These are phyloP conservation scores for Acrocephalus kingi DNA, from an alignment of 2,113 vertebrate genomes.

Conservation along the genomic window DNA sequence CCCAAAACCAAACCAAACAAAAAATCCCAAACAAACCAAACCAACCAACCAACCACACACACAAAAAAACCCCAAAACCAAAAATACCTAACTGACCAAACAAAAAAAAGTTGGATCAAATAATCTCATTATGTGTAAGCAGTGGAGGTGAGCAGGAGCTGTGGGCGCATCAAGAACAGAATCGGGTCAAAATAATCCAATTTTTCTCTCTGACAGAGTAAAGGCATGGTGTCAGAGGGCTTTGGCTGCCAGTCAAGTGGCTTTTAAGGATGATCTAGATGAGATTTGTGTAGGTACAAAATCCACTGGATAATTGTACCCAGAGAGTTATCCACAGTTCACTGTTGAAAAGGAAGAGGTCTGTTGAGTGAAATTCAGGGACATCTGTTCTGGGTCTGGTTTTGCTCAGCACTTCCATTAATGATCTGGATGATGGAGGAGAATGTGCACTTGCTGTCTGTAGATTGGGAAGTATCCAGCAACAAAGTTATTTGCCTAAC, in stretches of 20 bases:
- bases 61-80: not conserved
- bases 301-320: not conserved
- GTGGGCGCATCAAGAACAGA: not conserved
- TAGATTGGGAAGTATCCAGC: not conserved
- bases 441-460: not conserved
- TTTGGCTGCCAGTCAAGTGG: not conserved
- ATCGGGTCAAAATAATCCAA: not conserved
- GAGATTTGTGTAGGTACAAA: not conserved
- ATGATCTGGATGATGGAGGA: not conserved
- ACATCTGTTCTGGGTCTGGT: not conserved
- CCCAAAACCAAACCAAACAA: not conserved
- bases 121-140: not conserved
- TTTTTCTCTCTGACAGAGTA: not conserved
- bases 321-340: not conserved
- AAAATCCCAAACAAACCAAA: not conserved
- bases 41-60: no score
- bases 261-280: not conserved
- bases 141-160: not conserved
- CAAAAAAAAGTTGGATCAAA: not conserved
- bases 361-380: not conserved
- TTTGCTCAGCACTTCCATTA: not conserved
- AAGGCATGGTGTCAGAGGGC: not conserved
- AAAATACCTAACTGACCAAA: not conserved
- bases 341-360: not conserved
- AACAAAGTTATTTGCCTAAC: not conserved